Evolutionary conservation across 2,888 invertebrate genomes (phyloP).

Genomic region (Drosophila pseudotakahashii): DNA sequence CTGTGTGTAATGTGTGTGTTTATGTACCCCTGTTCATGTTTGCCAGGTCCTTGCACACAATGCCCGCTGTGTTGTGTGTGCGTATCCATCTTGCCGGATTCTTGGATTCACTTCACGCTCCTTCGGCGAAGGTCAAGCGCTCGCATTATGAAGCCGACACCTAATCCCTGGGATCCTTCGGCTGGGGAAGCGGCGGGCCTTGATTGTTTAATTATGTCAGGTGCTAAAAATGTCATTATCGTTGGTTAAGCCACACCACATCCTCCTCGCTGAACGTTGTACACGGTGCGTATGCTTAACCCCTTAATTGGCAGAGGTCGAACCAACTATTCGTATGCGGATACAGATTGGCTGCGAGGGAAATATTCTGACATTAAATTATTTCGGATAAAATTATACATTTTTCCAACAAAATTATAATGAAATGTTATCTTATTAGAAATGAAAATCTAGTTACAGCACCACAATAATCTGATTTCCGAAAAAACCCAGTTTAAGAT

Average conservation of each 20-base stretch:
- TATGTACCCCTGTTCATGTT: constrained; percentile 19
- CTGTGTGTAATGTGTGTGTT: constrained; percentile 12
- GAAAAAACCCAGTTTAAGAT: too few species aligned
- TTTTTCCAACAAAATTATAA: too few species aligned
- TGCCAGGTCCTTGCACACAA: constrained; percentile 42
- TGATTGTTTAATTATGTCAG: constrained; percentile 78
- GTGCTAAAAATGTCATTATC: constrained; percentile 74
- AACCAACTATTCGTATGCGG: neutral
- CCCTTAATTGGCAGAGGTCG: constrained; percentile 7
- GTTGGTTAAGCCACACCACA: constrained; percentile 17
- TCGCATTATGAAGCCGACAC: constrained; percentile 67
- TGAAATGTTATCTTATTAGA: too few species aligned
- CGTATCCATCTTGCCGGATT: constrained; percentile 23
- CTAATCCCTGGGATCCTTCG: constrained; percentile 34
- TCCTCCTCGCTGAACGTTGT: neutral
- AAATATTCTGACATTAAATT: too few species aligned
- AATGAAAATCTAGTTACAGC: too few species aligned
- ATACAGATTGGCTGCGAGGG: too few species aligned
- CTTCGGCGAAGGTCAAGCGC: constrained; percentile 64
- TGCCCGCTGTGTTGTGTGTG: constrained; percentile 26
- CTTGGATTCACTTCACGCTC: constrained; percentile 54
- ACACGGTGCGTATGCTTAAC: constrained; percentile 64
- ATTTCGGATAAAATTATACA: too few species aligned
- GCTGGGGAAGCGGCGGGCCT: constrained; percentile 6
- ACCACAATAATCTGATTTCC: too few species aligned